Percentiles rank a stretch among this genome's conserved stretches.
phyloP scores from a whole-genome alignment of 37 sponge, comb jelly and placozoan genomes.

The Cliona cf. orientalis region DNA sequence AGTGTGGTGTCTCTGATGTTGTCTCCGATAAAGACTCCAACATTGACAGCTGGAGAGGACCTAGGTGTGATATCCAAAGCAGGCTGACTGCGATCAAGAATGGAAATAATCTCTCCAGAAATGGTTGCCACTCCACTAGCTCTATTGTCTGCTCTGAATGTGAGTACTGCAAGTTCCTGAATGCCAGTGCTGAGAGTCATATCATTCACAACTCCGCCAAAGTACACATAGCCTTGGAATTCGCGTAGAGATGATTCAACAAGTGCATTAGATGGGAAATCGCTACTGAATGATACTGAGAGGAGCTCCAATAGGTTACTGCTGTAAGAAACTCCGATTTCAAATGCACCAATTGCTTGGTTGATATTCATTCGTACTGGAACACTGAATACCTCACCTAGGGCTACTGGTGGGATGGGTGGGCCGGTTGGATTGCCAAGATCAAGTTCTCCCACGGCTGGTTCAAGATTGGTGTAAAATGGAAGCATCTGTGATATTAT shows the following conservation, averaged over 20 bases:
- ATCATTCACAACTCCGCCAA: constrained; percentile 53
- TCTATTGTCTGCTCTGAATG: constrained; percentile 24
- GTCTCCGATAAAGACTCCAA: constrained; percentile 31
- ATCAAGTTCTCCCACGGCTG: constrained; percentile 54
- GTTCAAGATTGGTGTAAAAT: constrained; percentile 60
- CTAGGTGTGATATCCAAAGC: background rate
- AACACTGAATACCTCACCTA: constrained; percentile 25
- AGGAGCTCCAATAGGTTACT: constrained; percentile 15
- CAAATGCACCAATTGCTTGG: constrained; percentile 40
- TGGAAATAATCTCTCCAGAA: constrained; percentile 12
- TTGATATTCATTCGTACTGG: constrained; percentile 52
- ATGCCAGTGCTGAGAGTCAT: background rate
- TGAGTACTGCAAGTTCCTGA: constrained; percentile 34
- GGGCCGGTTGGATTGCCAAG: constrained; percentile 30
- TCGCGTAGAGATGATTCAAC: constrained; percentile 26
- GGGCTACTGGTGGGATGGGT: constrained; percentile 27
- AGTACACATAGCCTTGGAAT: constrained; percentile 52
- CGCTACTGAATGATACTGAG: constrained; percentile 9
- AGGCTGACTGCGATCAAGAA: constrained; percentile 27
- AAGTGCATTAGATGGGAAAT: background rate
- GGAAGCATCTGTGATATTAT: background rate
- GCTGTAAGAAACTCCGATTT: constrained; percentile 62
- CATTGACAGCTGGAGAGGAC: constrained; percentile 53
- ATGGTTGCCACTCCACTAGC: constrained; percentile 25
- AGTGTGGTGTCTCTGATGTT: background rate